Evolutionary conservation across 1,140 invertebrate genomes (phyloP).

Genomic region (Dufourea novaeangliae): DNA sequence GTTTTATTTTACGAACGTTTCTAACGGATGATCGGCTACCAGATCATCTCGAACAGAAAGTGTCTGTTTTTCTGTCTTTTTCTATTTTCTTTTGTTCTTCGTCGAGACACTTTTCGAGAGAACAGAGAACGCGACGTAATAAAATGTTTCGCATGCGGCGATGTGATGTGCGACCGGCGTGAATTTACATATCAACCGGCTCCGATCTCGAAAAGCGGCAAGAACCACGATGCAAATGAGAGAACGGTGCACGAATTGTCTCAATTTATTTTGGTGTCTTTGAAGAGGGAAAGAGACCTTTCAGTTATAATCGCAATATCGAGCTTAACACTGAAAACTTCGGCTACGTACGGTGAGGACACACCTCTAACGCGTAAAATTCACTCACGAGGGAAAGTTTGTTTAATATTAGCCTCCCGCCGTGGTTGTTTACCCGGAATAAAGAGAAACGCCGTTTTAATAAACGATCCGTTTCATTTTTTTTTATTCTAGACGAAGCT

Average conservation of each 20-base stretch:
- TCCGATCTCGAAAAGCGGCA: conserved; percentile 17
- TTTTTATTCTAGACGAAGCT: too few species aligned
- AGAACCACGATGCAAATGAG: conserved; percentile 14
- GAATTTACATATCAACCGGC: conserved; percentile 36
- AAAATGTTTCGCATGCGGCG: conserved; percentile 25
- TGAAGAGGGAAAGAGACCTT: background rate
- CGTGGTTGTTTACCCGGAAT: background rate
- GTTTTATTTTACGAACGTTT: background rate
- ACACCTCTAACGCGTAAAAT: background rate
- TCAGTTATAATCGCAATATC: background rate
- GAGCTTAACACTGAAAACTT: background rate
- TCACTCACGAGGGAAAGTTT: background rate
- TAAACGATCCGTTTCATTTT: background rate
- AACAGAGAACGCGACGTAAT: background rate
- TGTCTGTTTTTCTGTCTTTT: too few species aligned
- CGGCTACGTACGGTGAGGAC: background rate
- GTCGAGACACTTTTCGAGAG: too few species aligned
- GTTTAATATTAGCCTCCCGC: background rate
- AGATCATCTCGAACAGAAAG: too few species aligned
- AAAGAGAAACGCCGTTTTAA: background rate
- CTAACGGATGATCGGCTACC: background rate
- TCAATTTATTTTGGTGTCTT: conserved; percentile 15
- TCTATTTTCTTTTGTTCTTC: too few species aligned
- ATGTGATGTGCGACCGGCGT: conserved; percentile 6
- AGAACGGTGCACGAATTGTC: conserved; percentile 25